Conservation (phyloP, 2,797 vertebrate genomes). For the Tenualosa thibaudeaui region DNA sequence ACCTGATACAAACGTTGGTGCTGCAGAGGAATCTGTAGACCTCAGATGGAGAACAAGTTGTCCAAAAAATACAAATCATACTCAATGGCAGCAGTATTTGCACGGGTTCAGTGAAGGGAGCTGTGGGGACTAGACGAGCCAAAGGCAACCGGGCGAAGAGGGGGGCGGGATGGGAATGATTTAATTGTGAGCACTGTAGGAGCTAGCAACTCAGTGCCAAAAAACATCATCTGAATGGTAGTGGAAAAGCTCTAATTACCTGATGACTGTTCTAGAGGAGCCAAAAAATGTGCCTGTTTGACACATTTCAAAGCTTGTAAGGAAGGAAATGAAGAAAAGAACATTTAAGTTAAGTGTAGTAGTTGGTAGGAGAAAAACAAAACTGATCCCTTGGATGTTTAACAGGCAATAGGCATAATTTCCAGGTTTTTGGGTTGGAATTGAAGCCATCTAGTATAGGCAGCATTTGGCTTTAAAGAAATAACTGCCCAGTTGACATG, state of each 20-base stretch:
- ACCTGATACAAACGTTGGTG: neutral
- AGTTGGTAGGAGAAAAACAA: neutral
- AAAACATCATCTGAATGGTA: neutral
- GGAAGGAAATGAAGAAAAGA: neutral
- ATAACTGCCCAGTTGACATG: too few relatives aligned
- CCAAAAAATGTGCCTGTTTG: neutral
- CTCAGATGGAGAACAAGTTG: neutral
- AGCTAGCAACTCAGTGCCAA: neutral
- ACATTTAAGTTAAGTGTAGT: neutral
- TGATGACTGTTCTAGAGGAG: neutral
- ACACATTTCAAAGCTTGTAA: neutral
- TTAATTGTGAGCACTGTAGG: neutral
- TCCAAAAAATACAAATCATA: neutral
- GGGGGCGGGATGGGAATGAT: neutral
- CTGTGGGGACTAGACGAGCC: neutral
- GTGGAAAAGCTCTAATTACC: slow-evolving; percentile 19
- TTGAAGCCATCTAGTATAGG: neutral
- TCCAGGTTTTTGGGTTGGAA: neutral
- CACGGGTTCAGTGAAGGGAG: neutral
- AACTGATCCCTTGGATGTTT: neutral
- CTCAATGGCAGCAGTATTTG: neutral
- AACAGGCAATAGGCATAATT: neutral
- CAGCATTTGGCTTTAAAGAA: neutral
- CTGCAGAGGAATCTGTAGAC: too few relatives aligned
- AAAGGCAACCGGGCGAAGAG: neutral